Base-by-base conservation (phyloP, 2,888 invertebrate genomes). In the Trichogramma dendrolimi region DNA sequence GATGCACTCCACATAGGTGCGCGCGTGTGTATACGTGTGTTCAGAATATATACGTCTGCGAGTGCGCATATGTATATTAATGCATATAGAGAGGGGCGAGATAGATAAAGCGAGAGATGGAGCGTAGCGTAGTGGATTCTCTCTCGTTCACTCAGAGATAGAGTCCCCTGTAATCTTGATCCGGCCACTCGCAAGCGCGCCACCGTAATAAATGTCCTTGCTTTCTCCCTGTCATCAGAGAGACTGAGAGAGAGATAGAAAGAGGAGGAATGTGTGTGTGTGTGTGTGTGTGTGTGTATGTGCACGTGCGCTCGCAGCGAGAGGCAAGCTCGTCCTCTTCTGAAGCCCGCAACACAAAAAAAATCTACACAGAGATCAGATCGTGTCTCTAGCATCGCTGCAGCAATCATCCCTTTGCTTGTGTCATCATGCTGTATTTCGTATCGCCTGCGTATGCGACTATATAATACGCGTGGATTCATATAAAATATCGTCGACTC, bases 121-220 rank as follows among this genome's bases (percentile, higher is more conserved):
- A 41, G 52, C 11, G 10, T 11, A 42, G 54, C 62, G 53, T 64
- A 64, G 69, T 70, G 69, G 70, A 64, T 67, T 62, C 68, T 67
- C 66, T 43, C 52, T 62, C 46, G 27, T 27, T 27, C 27, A 27
- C 27, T 27, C 27, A 27, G 27, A 27, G 27, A 27, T 27, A 27
- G 27, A 46, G 56, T 73, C 74, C 78, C 78, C 77, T 79, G 76
- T 79, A 79, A 79, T 79, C 73, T 75, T 65, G 74, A 75, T 72
- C 78, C 75, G 27, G 27, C 27, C 27, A 27, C 27, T 27, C 27
- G 27, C 27, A 27, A 27, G 77, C 74, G 75, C 27, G 27, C 27
- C 71, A 71, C 77, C 75, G 76, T 75, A 76, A 77, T 79, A 79
- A 79, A 78, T 75, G 70, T 69, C 71, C 70, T 53, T 53, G 47